These are phyloP conservation scores for Pionites leucogaster DNA, from an alignment of 2,113 vertebrate genomes.

Conservation along the genomic window DNA sequence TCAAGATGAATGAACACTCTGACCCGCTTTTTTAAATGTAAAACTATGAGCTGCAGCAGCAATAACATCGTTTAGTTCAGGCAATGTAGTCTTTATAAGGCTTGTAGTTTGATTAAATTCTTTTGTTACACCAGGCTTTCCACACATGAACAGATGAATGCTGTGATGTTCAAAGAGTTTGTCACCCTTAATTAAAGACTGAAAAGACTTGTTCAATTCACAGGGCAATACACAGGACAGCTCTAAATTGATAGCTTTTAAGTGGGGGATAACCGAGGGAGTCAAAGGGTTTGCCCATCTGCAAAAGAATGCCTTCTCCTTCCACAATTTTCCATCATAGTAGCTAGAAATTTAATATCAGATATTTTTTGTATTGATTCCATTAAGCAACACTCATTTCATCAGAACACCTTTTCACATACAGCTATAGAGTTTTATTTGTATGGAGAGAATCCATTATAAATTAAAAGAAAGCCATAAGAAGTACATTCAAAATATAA, in stretches of 20 bases:
- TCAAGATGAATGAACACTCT: constrained; percentile 90
- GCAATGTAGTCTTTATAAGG: constrained; percentile 82
- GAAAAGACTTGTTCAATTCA: constrained; percentile 79
- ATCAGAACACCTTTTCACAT: constrained; percentile 25
- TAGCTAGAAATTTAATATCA: constrained; percentile 51
- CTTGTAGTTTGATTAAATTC: constrained; percentile 85
- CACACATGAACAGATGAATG: constrained; percentile 80
- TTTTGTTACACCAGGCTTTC: constrained; percentile 82
- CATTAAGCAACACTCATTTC: constrained; percentile 50
- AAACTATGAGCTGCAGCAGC: constrained; percentile 78
- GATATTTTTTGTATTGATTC: constrained; percentile 63
- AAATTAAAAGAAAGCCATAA: background rate
- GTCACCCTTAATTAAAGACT: constrained; percentile 85
- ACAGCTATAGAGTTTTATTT: background rate
- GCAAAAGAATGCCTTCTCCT: constrained; percentile 46
- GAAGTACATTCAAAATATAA: background rate
- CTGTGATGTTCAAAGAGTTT: constrained; percentile 83
- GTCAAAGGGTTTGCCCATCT: constrained; percentile 65
- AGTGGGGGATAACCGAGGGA: constrained; percentile 66
- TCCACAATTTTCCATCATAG: constrained; percentile 37
- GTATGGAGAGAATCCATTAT: background rate
- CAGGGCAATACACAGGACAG: constrained; percentile 74
- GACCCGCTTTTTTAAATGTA: constrained; percentile 84
- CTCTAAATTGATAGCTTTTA: constrained; percentile 83
- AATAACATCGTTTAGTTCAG: constrained; percentile 82